These are phyloP conservation scores for Drosophila melanocephala DNA, from an alignment of 2,888 invertebrate genomes.

Conservation along the genomic window DNA sequence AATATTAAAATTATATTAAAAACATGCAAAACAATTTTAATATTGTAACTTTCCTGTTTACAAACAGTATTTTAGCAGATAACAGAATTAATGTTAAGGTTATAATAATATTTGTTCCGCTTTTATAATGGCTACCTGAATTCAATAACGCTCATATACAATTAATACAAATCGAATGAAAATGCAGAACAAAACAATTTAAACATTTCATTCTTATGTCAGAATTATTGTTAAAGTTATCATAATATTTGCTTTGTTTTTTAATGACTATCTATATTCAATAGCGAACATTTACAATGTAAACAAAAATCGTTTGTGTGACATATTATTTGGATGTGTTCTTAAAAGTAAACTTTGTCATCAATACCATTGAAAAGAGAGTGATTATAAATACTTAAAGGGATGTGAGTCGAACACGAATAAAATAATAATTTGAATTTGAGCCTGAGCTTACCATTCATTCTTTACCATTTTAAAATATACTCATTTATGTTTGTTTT, in stretches of 20 bases:
- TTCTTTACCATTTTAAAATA: not conserved
- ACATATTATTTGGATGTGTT: not conserved
- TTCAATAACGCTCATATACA: not conserved
- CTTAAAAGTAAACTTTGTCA: not conserved
- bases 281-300: not conserved
- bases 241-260: not conserved
- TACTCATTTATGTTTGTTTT: not conserved
- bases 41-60: not conserved
- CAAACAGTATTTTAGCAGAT: not conserved
- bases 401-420: not conserved
- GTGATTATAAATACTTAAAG: not conserved
- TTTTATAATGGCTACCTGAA: not conserved
- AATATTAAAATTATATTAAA: constrained; percentile 3
- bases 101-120: not conserved
- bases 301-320: not conserved
- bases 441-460: not conserved
- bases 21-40: not conserved
- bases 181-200: not conserved
- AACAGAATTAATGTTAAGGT: not conserved
- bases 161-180: too few relatives aligned
- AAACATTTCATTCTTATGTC: not conserved
- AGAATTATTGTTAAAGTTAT: not conserved
- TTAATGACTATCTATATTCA: not conserved
- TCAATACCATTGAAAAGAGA: not conserved
- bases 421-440: not conserved